Evolutionary conservation across 2,113 vertebrate genomes (phyloP), one percentile per base, ranked within the genome.

Genomic region (Sprattus sprattus): DNA sequence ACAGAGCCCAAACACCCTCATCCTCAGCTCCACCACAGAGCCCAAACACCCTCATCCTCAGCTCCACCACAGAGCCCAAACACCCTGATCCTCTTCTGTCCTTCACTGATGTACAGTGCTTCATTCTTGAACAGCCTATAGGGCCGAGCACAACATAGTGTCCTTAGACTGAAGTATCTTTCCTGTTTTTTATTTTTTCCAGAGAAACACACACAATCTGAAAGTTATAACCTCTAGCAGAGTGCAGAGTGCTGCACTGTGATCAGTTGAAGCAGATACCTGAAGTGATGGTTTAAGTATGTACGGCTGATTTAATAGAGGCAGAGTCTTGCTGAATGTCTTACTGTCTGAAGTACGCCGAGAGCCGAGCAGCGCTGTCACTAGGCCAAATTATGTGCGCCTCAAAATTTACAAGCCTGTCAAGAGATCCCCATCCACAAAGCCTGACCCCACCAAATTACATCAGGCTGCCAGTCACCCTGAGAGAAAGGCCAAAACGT

Each of bases 381-480:
- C 84, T 87, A 85, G 89, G 84, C 87, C 84, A 91, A 92, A 93
- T 91, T 86, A 91, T 54, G 86, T 85, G 90, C 91, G 90, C 87
- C 84, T 88, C 82, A 89, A 84, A 90, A 91, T 90, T 91, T 89
- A 89, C 88, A 88, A 85, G 81, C 86, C 86, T 92, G 85, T 90
- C 91, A 91, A 84, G 88, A 92, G 87, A 90, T 88, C 85, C 86
- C 83, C 88, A 88, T 88, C 86, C 87, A 86, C 71, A 90, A 84
- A 87, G 89, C 86, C 52, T 54, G 82, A 87, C 89, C 84, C 90
- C 88, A 83, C 88, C 89, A 91, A 91, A 92, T 87, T 83, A 92
- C 88, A 87, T 86, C 82, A 83, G 88, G 84, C 90, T 87, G 88
- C 90, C 71, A 78, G 71, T 78, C 71, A 78, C 71, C 71, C 82